Conservation (phyloP, 1,140 invertebrate genomes). For the Cheumatopsyche charites region DNA sequence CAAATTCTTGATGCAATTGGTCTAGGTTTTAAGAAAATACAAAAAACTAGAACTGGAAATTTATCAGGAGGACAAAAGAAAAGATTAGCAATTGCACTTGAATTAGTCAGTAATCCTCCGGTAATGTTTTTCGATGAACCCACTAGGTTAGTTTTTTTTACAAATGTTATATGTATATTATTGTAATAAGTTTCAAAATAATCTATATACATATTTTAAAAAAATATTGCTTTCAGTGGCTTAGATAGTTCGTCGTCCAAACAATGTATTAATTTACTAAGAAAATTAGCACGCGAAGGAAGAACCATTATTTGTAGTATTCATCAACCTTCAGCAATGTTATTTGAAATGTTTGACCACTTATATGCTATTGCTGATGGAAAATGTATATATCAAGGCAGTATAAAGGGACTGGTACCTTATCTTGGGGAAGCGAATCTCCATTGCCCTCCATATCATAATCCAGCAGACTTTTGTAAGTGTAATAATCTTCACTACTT, state of each 20-base stretch:
- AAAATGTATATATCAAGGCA: constrained; percentile 83
- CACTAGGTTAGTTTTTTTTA: constrained; percentile 73
- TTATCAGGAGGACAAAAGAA: constrained; percentile 90
- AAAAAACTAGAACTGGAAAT: constrained; percentile 69
- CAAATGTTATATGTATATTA: neutral
- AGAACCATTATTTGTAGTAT: constrained; percentile 92
- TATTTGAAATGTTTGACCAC: constrained; percentile 91
- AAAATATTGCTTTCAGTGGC: constrained; percentile 65
- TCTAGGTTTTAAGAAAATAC: constrained; percentile 63
- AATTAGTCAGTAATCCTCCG: constrained; percentile 85
- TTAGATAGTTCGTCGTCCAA: constrained; percentile 90
- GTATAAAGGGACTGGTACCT: constrained; percentile 73
- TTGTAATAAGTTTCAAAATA: neutral
- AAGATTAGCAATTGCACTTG: constrained; percentile 83
- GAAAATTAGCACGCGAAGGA: constrained; percentile 83
- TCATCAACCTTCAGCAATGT: constrained; percentile 87
- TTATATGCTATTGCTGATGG: constrained; percentile 83
- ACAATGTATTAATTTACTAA: constrained; percentile 82
- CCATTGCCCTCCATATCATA: constrained; percentile 85
- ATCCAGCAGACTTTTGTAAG: constrained; percentile 89
- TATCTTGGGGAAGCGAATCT: constrained; percentile 76
- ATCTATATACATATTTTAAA: neutral
- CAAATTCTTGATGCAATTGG: constrained; percentile 66
- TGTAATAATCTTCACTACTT: constrained; percentile 50
- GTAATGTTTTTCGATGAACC: constrained; percentile 94